Evolutionary conservation across 1,140 invertebrate species (phyloP).

Genomic region (Brachionus rubens): DNA sequence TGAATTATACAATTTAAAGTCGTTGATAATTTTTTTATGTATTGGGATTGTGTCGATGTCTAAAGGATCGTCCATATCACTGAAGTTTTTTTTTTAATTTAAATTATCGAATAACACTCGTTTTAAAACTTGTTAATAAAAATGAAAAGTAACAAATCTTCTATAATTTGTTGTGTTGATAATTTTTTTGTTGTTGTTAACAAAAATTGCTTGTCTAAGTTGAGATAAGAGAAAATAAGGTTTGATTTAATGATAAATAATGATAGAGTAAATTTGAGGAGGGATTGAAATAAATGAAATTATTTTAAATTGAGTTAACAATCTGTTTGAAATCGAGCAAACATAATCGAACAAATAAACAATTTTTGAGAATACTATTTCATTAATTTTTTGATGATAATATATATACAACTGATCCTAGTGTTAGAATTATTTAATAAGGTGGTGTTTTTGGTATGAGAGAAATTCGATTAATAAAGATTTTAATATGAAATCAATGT

Average conservation of each 20-base stretch:
- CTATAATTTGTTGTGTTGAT: neutral
- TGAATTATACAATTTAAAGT: conserved; percentile 19
- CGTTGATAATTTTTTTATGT: neutral
- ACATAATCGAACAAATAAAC: neutral
- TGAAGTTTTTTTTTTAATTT: too few relatives aligned
- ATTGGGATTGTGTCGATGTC: neutral
- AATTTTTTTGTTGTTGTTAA: neutral
- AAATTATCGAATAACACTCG: conserved; percentile 16
- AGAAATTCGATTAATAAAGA: too few relatives aligned
- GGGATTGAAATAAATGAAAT: neutral
- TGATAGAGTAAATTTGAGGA: too few relatives aligned
- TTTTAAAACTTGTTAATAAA: neutral
- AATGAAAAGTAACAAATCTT: neutral
- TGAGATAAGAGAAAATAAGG: too few relatives aligned
- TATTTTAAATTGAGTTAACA: neutral
- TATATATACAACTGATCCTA: too few relatives aligned
- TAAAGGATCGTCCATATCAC: neutral
- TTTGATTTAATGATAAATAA: too few relatives aligned
- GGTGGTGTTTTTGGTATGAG: too few relatives aligned
- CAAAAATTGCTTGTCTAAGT: conserved; percentile 18
- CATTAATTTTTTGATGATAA: too few relatives aligned
- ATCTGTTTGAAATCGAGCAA: neutral
- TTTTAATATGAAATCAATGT: too few relatives aligned
- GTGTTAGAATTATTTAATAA: too few relatives aligned
- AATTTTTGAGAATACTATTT: too few relatives aligned